phyloP scores from a whole-genome alignment of 1,140 invertebrate genomes.

The Drosophila mayri region DNA sequence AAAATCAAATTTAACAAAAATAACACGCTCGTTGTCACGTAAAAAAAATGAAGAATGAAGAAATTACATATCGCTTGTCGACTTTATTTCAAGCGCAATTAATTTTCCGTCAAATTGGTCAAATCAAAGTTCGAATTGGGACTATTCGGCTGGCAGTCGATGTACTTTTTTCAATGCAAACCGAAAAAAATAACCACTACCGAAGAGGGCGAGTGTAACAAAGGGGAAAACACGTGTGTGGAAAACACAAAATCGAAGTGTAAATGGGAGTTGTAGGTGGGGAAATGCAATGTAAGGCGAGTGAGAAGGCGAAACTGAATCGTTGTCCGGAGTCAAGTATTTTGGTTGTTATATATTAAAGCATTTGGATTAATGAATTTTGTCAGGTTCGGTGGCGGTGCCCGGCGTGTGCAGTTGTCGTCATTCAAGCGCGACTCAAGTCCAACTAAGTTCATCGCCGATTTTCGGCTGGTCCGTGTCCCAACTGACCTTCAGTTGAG shows the following conservation, averaged over 20 bases:
- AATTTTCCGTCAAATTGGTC: slow-evolving; percentile 71
- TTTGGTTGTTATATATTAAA: slow-evolving; percentile 2
- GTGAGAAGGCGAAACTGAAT: slow-evolving; percentile 40
- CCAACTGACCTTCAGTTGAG: slow-evolving; percentile 68
- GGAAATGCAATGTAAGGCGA: slow-evolving; percentile 16
- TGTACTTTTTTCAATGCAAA: slow-evolving; percentile 51
- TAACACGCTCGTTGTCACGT: slow-evolving; percentile 60
- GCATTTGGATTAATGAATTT: slow-evolving; percentile 24
- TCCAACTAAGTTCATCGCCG: slow-evolving; percentile 13
- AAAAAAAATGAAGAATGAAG: slow-evolving; percentile 28
- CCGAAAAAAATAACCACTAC: slow-evolving; percentile 67
- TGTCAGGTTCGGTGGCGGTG: slow-evolving; percentile 49
- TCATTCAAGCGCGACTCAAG: slow-evolving; percentile 72
- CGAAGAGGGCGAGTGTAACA: slow-evolving; percentile 52
- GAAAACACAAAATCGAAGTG: slow-evolving; percentile 42
- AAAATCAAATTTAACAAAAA: slow-evolving; percentile 55
- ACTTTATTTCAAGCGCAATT: slow-evolving; percentile 56
- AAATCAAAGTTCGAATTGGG: slow-evolving; percentile 46
- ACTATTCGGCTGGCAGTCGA: slow-evolving; percentile 50
- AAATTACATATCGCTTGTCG: slow-evolving; percentile 37
- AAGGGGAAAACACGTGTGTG: slow-evolving; percentile 62
- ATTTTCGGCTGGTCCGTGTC: slow-evolving; percentile 43
- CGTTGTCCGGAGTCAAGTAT: slow-evolving; percentile 47
- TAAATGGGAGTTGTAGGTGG: neutral
- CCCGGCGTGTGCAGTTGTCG: slow-evolving; percentile 64